Evolutionary conservation across 2,113 vertebrate genomes (phyloP).

Genomic region (Erythrocercus mccallii): DNA sequence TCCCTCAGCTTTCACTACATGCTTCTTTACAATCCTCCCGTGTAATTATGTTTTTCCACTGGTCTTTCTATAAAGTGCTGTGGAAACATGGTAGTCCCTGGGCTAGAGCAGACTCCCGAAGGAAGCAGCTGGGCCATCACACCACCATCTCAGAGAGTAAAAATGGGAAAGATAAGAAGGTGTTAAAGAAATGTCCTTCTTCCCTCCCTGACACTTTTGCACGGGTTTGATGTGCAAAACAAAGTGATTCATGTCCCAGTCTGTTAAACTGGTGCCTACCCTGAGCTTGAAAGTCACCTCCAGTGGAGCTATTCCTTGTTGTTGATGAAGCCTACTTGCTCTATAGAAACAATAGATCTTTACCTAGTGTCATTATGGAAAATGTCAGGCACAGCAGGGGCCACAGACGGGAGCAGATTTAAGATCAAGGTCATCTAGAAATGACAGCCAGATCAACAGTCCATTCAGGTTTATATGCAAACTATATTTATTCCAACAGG

Average conservation of each 20-base stretch:
- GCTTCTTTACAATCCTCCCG: not conserved
- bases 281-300: constrained; percentile 3
- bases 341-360: constrained; percentile 40
- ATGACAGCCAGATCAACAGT: constrained; percentile 30
- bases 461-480: constrained; percentile 1
- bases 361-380: constrained; percentile 16
- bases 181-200: not conserved
- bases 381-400: constrained; percentile 37
- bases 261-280: not conserved
- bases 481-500: not conserved
- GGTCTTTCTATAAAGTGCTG: not conserved
- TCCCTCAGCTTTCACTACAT: not conserved
- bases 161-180: not conserved
- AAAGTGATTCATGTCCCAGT: not conserved
- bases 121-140: not conserved
- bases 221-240: not conserved
- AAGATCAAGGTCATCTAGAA: constrained; percentile 44
- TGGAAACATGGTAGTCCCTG: not conserved
- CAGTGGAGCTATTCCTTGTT: not conserved
- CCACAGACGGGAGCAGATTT: constrained; percentile 33
- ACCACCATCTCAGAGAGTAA: not conserved
- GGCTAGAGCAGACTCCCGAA: not conserved
- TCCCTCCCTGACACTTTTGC: not conserved
- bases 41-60: not conserved
- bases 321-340: not conserved